These are phyloP conservation scores for Pardalotus punctatus DNA, from an alignment of 2,113 vertebrate genomes.

Conservation along the genomic window DNA sequence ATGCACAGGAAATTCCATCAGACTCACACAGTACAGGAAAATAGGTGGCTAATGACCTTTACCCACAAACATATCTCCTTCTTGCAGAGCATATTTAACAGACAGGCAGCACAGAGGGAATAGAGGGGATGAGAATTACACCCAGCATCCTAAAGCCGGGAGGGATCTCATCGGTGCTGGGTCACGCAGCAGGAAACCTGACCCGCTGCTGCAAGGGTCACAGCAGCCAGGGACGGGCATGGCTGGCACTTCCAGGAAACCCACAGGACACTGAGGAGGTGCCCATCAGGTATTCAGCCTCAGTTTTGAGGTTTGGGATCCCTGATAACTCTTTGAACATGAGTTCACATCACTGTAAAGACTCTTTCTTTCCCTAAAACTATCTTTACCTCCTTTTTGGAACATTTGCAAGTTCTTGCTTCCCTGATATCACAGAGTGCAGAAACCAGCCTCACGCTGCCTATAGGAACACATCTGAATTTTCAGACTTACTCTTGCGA, in stretches of 20 bases:
- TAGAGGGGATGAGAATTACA: background rate
- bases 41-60: background rate
- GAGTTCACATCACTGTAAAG: background rate
- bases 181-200: background rate
- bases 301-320: background rate
- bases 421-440: background rate
- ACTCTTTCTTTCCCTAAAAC: background rate
- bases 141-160: background rate
- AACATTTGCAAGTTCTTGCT: background rate
- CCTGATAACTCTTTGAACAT: background rate
- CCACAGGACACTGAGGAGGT: background rate
- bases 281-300: background rate
- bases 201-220: rapidly evolving
- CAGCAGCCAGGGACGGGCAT: background rate
- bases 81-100: background rate
- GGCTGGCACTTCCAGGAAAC: background rate
- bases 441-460: background rate
- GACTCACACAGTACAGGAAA: background rate
- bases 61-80: background rate
- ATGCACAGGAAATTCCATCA: background rate
- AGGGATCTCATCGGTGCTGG: background rate
- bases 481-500: slow-evolving; percentile 94
- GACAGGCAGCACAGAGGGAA: background rate
- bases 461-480: background rate
- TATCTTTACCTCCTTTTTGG: background rate